A percentile compares a stretch with the other conserved stretches of the same genome.
Evolutionary conservation across 2,113 vertebrate genomes (phyloP).

Genomic region (Anseranas semipalmata): DNA sequence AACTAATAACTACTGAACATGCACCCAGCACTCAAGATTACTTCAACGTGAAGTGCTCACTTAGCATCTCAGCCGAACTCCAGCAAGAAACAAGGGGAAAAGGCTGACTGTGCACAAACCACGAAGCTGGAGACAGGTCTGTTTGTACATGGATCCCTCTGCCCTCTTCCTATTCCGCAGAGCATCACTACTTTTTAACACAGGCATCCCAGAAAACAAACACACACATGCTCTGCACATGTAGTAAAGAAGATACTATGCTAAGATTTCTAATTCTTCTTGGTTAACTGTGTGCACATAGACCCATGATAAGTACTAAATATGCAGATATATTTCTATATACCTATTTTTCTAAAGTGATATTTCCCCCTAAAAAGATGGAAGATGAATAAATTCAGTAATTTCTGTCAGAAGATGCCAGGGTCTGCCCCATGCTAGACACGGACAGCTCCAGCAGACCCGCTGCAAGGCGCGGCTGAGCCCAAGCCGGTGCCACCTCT

Average conservation of each 20-base stretch:
- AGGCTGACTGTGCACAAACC: not conserved
- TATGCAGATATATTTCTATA: not conserved
- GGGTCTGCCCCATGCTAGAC: too few species aligned
- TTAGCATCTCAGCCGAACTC: not conserved
- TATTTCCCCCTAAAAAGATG: not conserved
- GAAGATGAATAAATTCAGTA: not conserved
- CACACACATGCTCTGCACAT: not conserved
- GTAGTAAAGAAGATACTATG: not conserved
- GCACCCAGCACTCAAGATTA: not conserved
- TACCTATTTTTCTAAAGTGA: not conserved
- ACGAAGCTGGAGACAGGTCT: not conserved
- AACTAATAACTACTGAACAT: not conserved
- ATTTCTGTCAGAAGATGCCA: too few species aligned
- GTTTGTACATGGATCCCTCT: not conserved
- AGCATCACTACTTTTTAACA: not conserved
- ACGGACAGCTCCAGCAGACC: too few species aligned
- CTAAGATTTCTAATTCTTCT: not conserved
- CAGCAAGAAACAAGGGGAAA: not conserved
- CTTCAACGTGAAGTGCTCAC: not conserved
- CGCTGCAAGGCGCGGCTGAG: too few species aligned
- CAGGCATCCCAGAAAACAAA: not conserved
- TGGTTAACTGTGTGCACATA: not conserved
- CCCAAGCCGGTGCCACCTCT: too few species aligned
- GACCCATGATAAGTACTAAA: not conserved
- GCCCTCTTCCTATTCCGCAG: not conserved